Evolutionary conservation across 2,888 invertebrate species (phyloP), one percentile per base, ranked within the genome.

Genomic region (Lasioglossum figueresi): DNA sequence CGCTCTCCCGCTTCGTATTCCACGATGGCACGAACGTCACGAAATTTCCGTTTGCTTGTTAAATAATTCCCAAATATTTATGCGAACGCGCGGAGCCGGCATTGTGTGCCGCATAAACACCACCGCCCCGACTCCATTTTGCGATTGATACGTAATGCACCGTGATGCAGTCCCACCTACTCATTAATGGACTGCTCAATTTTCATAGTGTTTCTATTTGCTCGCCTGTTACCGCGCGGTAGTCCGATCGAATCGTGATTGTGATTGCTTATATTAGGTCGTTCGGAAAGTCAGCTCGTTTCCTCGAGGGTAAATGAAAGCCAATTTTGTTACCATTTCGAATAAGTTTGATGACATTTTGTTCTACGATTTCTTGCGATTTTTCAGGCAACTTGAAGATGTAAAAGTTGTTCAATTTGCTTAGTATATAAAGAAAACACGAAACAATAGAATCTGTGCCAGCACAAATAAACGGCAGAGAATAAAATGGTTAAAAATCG

Each of bases 51-150:
- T 66, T 34, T 31, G 66, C 66, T 66, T 14, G 70, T 40, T 40
- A 37, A 40, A 40, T 70, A 40, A 66, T 66, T 66, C 34, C 66
- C 66, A 66, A 66, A 66, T 66, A 66, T 66, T 66, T 66, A 66
- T 66, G 66, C 72, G 63, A 59, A 68, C 68, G 34, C 34, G 34
- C 34, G 66, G 66, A 66, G 10, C 19, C 3, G 16, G 34, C 34
- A 66, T 66, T 66, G 34, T 66, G 66, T 14, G 12, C 66, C 66
- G 19, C 66, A 8, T 66, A 66, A 66, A 66, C 66, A 66, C 14
- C 10, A 4, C 34, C 3, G 8, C 3, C 52, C 52, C 66, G 8
- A 31, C 19, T 19, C 34, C 31, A 6, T 66, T 34, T 66, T 34
- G 34, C 34, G 34, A 66, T 66, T 66, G 66, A 66, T 66, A 66